Base-by-base conservation (phyloP, 2,797 vertebrate species). In the Cossypha heuglini region DNA sequence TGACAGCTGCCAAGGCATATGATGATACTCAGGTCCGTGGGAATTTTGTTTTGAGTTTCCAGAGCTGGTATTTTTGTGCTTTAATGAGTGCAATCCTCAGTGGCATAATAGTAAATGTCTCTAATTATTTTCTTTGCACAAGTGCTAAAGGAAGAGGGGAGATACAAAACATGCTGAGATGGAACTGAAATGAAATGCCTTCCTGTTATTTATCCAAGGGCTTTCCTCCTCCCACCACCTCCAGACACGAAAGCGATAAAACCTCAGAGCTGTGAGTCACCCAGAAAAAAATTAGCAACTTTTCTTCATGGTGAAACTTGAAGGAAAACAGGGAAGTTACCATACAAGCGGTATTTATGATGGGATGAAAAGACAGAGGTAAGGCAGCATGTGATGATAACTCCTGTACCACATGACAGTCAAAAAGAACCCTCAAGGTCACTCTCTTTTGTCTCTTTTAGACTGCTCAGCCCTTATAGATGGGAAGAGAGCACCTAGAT, bases 211-310 rank as follows among this genome's bases (percentile, higher is more conserved):
- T 94, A 91, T 72, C 54, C 51, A 26, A 78, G 16, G 66, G 46
- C 31, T 58, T 75, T 90, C 90, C 83, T 91, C 90, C 93, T 95
- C 85, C 94, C 58, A 93, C 90, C 62, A 5, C 90, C 93, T 95
- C 90, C 96, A 92, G 54, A 77, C 22, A 12, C 9, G 55, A 68
- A 92, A 90, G 69, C 46, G 76, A 72, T 92, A 86, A 88, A 94
- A 55, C n/a, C 62, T 88, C 62, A 46, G 76, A 80, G 86, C 73
- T 40, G 69, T 93, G 91, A 96, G 68, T 94, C 89, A 93, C 1
- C 0, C 2, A 2, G 59, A 88, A 29, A 16, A 88, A 94, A 95
- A 88, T 15, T 79, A 96, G 79, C 91, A 96, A 80, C 73, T 90
- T 54, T 90, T 68, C 59, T 80, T 82, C 24, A 1, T 67, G 2